These are phyloP conservation scores for Apis cerana DNA, from an alignment of 1,140 invertebrate species.

Conservation along the genomic window DNA sequence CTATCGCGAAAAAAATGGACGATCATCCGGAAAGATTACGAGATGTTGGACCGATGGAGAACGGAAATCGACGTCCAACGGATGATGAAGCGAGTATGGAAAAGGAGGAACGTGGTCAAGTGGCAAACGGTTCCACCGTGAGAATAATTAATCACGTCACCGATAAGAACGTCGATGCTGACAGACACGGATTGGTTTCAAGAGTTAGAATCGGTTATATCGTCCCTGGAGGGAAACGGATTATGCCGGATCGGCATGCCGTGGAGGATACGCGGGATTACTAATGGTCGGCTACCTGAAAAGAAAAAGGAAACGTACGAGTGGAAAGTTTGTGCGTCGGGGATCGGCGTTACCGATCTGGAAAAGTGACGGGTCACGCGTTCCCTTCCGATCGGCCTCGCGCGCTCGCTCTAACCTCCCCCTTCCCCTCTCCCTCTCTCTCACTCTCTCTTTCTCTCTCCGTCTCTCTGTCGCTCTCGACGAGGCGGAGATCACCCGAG, in stretches of 20 bases:
- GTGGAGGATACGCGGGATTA: conserved; percentile 59
- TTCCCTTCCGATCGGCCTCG: conserved; percentile 2
- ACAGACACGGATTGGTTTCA: conserved; percentile 63
- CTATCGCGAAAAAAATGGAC: not conserved
- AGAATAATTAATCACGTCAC: conserved; percentile 62
- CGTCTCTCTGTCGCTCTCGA: no score
- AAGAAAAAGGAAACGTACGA: conserved; percentile 48
- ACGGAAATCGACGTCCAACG: not conserved
- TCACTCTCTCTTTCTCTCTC: no score
- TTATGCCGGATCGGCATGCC: conserved; percentile 57
- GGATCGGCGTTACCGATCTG: conserved; percentile 66
- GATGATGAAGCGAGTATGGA: conserved; percentile 18
- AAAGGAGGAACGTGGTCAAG: conserved; percentile 25
- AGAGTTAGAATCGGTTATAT: conserved; percentile 23
- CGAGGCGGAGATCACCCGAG: no score
- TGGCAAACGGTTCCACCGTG: conserved; percentile 37
- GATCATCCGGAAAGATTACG: not conserved
- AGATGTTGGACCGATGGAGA: no score
- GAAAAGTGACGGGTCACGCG: conserved; percentile 65
- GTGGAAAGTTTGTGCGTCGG: conserved; percentile 14
- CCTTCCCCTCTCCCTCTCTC: not conserved
- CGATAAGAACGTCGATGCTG: conserved; percentile 63
- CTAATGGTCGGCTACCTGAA: conserved; percentile 65
- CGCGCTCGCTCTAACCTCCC: not conserved
- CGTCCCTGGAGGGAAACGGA: conserved; percentile 41